Conservation (phyloP, 2,113 vertebrate species). For the Leuciscus idus region DNA sequence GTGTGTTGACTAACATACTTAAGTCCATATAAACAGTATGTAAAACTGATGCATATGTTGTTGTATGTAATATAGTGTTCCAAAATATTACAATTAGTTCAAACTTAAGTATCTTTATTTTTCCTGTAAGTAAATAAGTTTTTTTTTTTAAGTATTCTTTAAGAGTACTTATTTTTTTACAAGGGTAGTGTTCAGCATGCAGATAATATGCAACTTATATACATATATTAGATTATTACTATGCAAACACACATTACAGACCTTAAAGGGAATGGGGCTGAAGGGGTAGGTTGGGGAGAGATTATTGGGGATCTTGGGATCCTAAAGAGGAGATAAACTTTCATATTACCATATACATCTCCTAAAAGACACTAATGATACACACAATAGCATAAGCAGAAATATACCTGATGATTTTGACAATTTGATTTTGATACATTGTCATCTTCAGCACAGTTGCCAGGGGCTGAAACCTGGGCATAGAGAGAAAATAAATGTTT, state of each 20-base stretch:
- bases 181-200: background rate
- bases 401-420: constrained; percentile 68
- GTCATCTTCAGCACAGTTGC: constrained; percentile 38
- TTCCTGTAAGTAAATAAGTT: too few relatives aligned
- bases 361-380: constrained; percentile 44
- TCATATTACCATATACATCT: background rate
- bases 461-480: background rate
- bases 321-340: constrained; percentile 81
- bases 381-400: background rate
- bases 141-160: background rate
- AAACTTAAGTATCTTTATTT: background rate
- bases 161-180: background rate
- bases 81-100: too few relatives aligned
- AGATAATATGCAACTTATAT: background rate
- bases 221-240: background rate
- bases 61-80: too few relatives aligned
- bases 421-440: constrained; percentile 55
- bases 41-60: too few relatives aligned
- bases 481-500: constrained; percentile 14
- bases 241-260: constrained; percentile 73
- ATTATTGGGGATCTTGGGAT: constrained; percentile 80
- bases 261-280: constrained; percentile 93
- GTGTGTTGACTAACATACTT: too few relatives aligned
- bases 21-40: too few relatives aligned
- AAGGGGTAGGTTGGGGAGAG: constrained; percentile 90